Evolutionary conservation across 2,113 vertebrate genomes (phyloP).

Genomic region (Cairina moschata): DNA sequence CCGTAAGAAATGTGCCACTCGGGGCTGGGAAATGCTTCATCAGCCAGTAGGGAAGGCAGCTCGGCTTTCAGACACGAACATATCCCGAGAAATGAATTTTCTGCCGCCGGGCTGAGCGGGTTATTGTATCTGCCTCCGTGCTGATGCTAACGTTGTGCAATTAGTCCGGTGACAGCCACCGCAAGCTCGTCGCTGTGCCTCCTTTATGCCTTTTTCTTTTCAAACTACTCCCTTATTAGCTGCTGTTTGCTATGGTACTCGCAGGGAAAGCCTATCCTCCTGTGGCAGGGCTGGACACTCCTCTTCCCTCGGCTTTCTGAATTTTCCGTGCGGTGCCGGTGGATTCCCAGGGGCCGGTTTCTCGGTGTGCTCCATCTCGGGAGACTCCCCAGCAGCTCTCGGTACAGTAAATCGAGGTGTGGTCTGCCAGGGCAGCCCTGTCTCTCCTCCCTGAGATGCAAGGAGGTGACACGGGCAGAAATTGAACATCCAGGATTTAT

Average conservation of each 20-base stretch:
- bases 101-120: background rate
- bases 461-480: fast-evolving
- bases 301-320: background rate
- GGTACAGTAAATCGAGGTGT: background rate
- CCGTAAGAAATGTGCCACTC: background rate
- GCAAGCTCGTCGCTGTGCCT: background rate
- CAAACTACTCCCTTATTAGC: background rate
- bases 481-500: background rate
- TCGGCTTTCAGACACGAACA: background rate
- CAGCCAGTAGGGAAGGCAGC: background rate
- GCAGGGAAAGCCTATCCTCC: background rate
- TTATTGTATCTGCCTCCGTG: background rate
- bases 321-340: background rate
- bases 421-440: background rate
- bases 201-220: background rate
- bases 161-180: background rate
- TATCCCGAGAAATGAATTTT: background rate
- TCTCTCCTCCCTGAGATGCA: background rate
- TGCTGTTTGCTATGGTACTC: background rate
- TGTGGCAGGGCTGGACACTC: background rate
- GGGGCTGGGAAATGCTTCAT: background rate
- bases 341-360: slow-evolving; percentile 1
- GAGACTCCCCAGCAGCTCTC: background rate
- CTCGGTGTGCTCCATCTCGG: background rate
- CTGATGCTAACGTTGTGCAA: background rate